phyloP scores from a whole-genome alignment of 1,140 invertebrate species.

The Drosophila funebris region DNA sequence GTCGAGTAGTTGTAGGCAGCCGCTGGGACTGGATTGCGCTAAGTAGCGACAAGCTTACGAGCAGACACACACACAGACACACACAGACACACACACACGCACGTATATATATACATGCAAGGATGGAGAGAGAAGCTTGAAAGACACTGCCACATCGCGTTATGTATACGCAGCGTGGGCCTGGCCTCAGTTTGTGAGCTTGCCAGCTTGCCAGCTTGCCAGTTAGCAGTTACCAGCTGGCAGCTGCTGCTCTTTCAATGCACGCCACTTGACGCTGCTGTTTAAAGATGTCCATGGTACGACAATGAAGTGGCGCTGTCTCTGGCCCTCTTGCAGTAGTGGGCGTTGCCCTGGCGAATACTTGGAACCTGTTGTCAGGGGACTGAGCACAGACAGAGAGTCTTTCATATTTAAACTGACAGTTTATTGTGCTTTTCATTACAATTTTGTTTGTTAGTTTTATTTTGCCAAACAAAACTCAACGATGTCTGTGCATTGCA shows the following conservation, averaged over 20 bases:
- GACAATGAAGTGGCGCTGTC: conserved; percentile 44
- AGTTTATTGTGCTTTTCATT: conserved; percentile 81
- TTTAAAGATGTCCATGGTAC: conserved; percentile 38
- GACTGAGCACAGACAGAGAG: neutral
- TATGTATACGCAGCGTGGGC: conserved; percentile 40
- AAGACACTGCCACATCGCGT: conserved; percentile 19
- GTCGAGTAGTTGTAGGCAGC: neutral
- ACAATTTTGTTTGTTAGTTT: conserved; percentile 72
- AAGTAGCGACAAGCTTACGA: conserved; percentile 61
- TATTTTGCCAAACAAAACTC: conserved; percentile 62
- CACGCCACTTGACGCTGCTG: conserved; percentile 56
- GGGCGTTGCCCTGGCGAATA: conserved; percentile 15
- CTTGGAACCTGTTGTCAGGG: neutral
- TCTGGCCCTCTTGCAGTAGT: conserved; percentile 35
- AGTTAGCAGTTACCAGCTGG: conserved; percentile 13
- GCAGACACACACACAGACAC: neutral
- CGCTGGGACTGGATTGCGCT: conserved; percentile 47
- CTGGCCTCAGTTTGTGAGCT: conserved; percentile 10
- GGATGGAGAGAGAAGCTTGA: neutral
- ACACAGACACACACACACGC: neutral
- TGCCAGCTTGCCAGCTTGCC: too few species aligned
- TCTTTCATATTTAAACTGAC: conserved; percentile 81
- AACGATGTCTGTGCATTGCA: conserved; percentile 2
- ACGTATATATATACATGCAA: neutral
- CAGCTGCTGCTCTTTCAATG: conserved; percentile 50